Base-by-base conservation (phyloP, 1,140 invertebrate species). In the Drosophila nasuta region DNA sequence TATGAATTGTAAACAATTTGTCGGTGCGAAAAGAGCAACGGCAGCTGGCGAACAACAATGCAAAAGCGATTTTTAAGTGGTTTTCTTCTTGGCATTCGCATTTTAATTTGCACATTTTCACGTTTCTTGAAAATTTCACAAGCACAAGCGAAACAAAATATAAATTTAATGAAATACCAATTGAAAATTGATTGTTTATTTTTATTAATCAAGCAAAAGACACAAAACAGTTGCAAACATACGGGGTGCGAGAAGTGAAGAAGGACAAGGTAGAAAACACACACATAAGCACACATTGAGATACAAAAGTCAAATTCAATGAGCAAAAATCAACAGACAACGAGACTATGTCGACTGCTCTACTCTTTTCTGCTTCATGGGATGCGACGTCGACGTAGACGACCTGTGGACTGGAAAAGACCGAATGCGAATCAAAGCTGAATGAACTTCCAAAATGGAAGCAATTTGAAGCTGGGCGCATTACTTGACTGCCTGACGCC, bases 401-500 rank as follows among this genome's bases (percentile, higher is more conserved):
- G 60, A 60, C 56, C 57, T 74, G 57, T 70, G 66, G 58, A 67
- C 72, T 75, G 72, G 72, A 75, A 77, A 52, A 25, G 25, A 60
- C 67, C 41, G 41, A n/a, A 43, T 43, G 15, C 77, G 81, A 82
- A 87, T 87, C 78, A 88, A 90, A 88, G 72, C 85, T 89, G 85
- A 89, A 89, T 89, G 85, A 89, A 89, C 86, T 89, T 89, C 85
- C 85, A 89, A 79, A 69, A 33, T 88, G 83, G 82, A 87, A 88
- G 62, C 43, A 66, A 74, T 67, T 77, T 82, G 71, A 79, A 88
- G 82, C 83, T 77, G 82, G 68, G 45, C 56, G 58, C 72, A 75
- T 63, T 33, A 46, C 65, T 38, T 38, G 35, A 8, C 35, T 38
- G 35, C 35, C 33, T 60, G 56, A 43, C 70, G 63, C 45, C 65